These are phyloP conservation scores for Parauchenoglanis punctatus DNA, from an alignment of 2,797 vertebrate species.

Conservation along the genomic window DNA sequence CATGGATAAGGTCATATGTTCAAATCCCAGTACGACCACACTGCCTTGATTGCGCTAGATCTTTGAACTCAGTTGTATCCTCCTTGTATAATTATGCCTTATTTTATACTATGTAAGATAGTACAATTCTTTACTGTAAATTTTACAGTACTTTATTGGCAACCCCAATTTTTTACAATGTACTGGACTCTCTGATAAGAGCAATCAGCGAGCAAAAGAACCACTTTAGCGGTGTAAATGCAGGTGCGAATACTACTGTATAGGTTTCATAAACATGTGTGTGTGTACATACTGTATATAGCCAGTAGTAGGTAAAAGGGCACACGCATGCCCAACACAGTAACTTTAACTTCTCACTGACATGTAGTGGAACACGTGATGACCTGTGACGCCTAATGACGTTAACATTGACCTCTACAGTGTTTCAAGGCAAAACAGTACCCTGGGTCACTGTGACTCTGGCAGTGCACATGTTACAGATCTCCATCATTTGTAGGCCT, in stretches of 20 bases:
- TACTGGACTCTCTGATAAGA: neutral
- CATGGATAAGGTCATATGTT: neutral
- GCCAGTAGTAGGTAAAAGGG: neutral
- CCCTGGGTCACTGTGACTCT: neutral
- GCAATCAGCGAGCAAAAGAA: neutral
- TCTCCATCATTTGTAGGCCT: conserved; percentile 8
- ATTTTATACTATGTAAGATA: neutral
- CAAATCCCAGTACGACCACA: neutral
- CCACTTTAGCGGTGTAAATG: neutral
- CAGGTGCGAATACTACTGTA: neutral
- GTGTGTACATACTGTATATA: neutral
- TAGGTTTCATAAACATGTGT: neutral
- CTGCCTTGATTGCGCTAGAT: too few relatives aligned
- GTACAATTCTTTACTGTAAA: neutral
- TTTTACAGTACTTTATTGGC: neutral
- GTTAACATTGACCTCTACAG: neutral
- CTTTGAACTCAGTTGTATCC: neutral
- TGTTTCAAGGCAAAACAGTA: conserved; percentile 13
- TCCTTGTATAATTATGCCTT: neutral
- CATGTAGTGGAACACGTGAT: conserved; percentile 5
- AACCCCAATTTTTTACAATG: neutral
- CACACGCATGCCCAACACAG: neutral
- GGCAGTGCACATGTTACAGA: neutral
- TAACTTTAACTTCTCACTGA: neutral
- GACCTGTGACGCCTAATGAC: neutral